A percentile compares a stretch with the other conserved stretches of the same genome.
These are phyloP conservation scores for Meriones psammophilus DNA, from an alignment of 2,797 vertebrate genomes.

Conservation along the genomic window DNA sequence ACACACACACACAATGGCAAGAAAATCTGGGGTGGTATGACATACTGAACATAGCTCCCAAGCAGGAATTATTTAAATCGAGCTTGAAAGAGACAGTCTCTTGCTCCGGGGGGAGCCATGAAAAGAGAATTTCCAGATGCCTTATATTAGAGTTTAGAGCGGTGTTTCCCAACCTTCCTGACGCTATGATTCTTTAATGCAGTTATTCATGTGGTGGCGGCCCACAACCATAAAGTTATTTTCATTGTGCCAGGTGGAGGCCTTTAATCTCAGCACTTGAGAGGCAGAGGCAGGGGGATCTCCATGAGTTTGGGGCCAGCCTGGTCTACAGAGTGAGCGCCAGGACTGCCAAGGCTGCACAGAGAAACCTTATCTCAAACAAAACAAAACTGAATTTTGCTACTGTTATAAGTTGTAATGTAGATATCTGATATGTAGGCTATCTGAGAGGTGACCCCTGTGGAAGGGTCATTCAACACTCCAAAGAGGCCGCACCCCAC, in stretches of 20 bases:
- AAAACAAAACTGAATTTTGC: background rate
- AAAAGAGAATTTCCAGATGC: background rate
- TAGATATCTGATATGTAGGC: background rate
- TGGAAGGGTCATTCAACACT: background rate
- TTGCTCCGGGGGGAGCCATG: background rate
- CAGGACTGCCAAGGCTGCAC: no score
- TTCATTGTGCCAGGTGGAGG: no score
- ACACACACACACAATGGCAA: background rate
- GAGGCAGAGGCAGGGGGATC: no score
- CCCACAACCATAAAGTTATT: background rate
- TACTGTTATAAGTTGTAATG: background rate
- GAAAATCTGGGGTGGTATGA: background rate
- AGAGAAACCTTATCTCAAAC: no score
- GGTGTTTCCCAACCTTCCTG: background rate
- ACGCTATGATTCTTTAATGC: background rate
- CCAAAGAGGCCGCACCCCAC: background rate
- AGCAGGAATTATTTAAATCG: background rate
- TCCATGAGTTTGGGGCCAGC: no score
- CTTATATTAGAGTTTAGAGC: background rate
- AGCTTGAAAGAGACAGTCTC: background rate
- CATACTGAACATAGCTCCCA: constrained; percentile 5
- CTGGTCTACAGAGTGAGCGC: no score
- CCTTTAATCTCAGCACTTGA: no score
- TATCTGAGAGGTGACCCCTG: background rate
- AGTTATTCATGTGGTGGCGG: background rate